phyloP scores from a whole-genome alignment of 2,113 vertebrate genomes.

The Scomber japonicus region DNA sequence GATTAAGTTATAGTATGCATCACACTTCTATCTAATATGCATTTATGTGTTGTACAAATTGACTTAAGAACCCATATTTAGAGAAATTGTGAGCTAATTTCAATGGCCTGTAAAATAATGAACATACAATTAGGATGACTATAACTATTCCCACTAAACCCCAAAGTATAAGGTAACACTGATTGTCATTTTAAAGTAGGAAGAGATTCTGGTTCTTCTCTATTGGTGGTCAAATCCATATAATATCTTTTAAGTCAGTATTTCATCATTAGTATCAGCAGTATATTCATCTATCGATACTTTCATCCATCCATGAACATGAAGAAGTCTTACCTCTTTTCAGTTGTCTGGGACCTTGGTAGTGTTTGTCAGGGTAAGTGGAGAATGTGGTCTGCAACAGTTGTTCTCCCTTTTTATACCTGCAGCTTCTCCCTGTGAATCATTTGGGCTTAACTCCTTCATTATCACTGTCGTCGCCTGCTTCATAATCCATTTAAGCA shows the following conservation, averaged over 20 bases:
- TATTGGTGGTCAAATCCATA: too few species aligned
- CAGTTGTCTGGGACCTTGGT: conserved; percentile 20
- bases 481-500: conserved; percentile 81
- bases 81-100: too few species aligned
- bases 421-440: conserved; percentile 30
- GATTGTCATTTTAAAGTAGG: too few species aligned
- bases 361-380: conserved; percentile 24
- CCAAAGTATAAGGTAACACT: not conserved
- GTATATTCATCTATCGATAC: not conserved
- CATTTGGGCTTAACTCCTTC: conserved; percentile 50
- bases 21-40: not conserved
- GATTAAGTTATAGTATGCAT: too few species aligned
- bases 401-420: conserved; percentile 76
- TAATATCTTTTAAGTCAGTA: not conserved
- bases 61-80: too few species aligned
- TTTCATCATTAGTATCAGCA: not conserved
- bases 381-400: conserved; percentile 19
- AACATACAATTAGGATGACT: not conserved
- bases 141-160: not conserved
- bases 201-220: too few species aligned
- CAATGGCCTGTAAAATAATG: not conserved
- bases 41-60: not conserved
- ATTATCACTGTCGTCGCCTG: conserved; percentile 50
- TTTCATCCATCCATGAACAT: conserved; percentile 13
- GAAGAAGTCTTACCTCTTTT: conserved; percentile 65